Evolutionary conservation across 1,140 invertebrate genomes (phyloP).

Genomic region (Myzus persicae): DNA sequence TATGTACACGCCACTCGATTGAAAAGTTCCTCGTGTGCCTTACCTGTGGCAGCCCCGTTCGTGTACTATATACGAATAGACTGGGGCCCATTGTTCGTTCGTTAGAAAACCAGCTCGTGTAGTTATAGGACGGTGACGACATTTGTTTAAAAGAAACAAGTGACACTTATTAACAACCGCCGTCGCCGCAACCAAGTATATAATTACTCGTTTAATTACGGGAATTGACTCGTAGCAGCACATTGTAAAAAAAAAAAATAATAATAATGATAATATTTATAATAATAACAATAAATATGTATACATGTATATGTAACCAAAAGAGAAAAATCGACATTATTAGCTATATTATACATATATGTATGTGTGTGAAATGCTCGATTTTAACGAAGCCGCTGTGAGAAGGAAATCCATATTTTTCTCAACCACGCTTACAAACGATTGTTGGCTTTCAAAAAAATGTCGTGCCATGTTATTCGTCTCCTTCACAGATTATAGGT

Average conservation of each 20-base stretch:
- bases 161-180: slow-evolving; percentile 53
- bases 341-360: not conserved
- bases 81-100: slow-evolving; percentile 26
- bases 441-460: not conserved
- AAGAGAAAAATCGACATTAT: not conserved
- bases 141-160: slow-evolving; percentile 51
- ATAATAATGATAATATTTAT: not conserved
- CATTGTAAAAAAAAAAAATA: slow-evolving; percentile 2
- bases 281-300: not conserved
- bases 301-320: not conserved
- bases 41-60: slow-evolving; percentile 1
- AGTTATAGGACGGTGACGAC: slow-evolving; percentile 20
- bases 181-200: not conserved
- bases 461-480: not conserved
- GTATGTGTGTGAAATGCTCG: not conserved
- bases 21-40: slow-evolving; percentile 48
- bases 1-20: not conserved
- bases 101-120: slow-evolving; percentile 32
- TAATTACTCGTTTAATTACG: slow-evolving; percentile 43
- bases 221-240: slow-evolving; percentile 31
- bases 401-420: not conserved
- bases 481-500: not conserved
- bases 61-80: not conserved
- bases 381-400: not conserved
- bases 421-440: not conserved